Evolutionary conservation across 2,113 vertebrate species (phyloP).

Genomic region (Arizona elegans): DNA sequence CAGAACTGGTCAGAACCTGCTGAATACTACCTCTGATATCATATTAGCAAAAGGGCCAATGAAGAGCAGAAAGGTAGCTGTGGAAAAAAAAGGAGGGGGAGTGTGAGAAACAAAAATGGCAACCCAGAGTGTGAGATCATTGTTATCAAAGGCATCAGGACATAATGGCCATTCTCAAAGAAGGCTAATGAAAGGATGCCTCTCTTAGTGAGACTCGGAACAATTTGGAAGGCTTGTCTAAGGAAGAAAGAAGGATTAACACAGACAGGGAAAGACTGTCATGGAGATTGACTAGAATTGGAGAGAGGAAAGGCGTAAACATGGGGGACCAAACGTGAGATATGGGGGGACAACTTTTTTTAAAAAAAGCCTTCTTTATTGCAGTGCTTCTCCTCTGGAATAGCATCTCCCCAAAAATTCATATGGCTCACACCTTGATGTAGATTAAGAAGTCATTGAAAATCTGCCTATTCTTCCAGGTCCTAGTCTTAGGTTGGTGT

Average conservation of each 20-base stretch:
- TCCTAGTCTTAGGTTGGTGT: too few relatives aligned
- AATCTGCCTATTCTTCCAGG: too few relatives aligned
- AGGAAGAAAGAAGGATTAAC: background rate
- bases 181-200: background rate
- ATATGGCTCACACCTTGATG: too few relatives aligned
- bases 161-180: slow-evolving; percentile 1
- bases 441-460: too few relatives aligned
- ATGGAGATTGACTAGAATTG: background rate
- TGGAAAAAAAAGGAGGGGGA: background rate
- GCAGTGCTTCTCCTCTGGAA: background rate
- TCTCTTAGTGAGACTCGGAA: background rate
- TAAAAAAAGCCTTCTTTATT: background rate
- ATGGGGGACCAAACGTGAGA: too few relatives aligned
- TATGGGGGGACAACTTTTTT: background rate
- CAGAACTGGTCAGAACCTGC: too few relatives aligned
- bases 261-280: background rate
- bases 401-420: too few relatives aligned
- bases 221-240: background rate
- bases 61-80: background rate
- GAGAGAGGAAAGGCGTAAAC: background rate
- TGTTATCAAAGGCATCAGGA: slow-evolving; percentile 5
- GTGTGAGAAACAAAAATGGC: background rate
- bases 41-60: background rate
- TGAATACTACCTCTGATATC: too few relatives aligned
- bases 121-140: background rate